Evolutionary conservation across 2,113 vertebrate species (phyloP).

Genomic region (Abramis brama): DNA sequence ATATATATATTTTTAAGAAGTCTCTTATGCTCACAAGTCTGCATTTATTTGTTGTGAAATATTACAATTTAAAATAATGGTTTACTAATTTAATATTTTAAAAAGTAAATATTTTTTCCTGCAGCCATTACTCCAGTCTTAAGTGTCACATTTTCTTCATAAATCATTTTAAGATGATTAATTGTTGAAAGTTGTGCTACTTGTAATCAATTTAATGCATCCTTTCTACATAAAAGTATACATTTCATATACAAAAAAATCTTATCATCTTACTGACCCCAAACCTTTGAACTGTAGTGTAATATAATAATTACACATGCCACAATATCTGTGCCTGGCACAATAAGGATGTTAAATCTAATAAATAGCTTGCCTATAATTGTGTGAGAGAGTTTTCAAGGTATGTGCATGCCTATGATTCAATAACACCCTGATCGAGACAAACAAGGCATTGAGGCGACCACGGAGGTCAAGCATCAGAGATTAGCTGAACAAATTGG

Average conservation of each 20-base stretch:
- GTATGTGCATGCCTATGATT: neutral
- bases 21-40: no score
- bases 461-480: slow-evolving; percentile 7
- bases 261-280: neutral
- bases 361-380: neutral
- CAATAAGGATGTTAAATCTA: neutral
- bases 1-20: no score
- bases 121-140: no score
- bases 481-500: neutral
- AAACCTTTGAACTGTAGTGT: neutral
- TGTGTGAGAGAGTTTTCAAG: neutral
- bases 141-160: no score
- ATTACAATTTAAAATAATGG: no score
- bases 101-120: no score
- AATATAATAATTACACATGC: neutral
- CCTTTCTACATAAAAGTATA: neutral
- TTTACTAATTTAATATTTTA: no score
- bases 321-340: neutral
- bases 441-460: neutral
- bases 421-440: neutral
- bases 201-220: neutral
- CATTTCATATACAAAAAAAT: neutral
- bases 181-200: no score
- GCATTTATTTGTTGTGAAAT: no score
- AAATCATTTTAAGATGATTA: no score